A percentile compares a stretch with the other conserved stretches of the same genome.
These are phyloP conservation scores for Scalopus aquaticus DNA, from an alignment of 2,113 vertebrate genomes.

Conservation along the genomic window DNA sequence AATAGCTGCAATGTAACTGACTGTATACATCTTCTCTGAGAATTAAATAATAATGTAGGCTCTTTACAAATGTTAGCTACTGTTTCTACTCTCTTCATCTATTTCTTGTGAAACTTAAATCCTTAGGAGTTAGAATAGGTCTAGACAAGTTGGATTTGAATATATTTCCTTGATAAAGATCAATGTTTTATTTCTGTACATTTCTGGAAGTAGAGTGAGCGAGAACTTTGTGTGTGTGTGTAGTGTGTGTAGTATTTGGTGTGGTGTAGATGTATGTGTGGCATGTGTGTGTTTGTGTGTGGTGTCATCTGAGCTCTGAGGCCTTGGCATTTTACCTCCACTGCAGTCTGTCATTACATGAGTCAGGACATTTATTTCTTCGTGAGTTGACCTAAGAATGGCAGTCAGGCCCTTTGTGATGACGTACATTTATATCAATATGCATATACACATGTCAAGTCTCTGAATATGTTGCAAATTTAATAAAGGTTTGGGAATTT, in stretches of 20 bases:
- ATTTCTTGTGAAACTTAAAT: constrained; percentile 46
- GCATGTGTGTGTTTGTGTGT: neutral
- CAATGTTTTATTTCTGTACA: neutral
- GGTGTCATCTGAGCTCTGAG: neutral
- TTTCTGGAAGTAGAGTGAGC: neutral
- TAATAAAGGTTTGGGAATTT: constrained; percentile 29
- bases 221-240: neutral
- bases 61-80: constrained; percentile 14
- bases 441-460: neutral
- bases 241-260: neutral
- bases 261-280: neutral
- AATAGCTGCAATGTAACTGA: neutral
- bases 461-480: neutral
- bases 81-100: constrained; percentile 15
- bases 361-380: neutral
- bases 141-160: constrained; percentile 30
- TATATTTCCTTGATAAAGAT: neutral
- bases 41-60: constrained; percentile 52
- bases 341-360: neutral
- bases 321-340: neutral
- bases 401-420: neutral
- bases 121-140: constrained; percentile 6
- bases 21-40: neutral
- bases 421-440: neutral
- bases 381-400: neutral